Base-by-base conservation (phyloP, 2,113 vertebrate species). In the Ceratotherium simum region DNA sequence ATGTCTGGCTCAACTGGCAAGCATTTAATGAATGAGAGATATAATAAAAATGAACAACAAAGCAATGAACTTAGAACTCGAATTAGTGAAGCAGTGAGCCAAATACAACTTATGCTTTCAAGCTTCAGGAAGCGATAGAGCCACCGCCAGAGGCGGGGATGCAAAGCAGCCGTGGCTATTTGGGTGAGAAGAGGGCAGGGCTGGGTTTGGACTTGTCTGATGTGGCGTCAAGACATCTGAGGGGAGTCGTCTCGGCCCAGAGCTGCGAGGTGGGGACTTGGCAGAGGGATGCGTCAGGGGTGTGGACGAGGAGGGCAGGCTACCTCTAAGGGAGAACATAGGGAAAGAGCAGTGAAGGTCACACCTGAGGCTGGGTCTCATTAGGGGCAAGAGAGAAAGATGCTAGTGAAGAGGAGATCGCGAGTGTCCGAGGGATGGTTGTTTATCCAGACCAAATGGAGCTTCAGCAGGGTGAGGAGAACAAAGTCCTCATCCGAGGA, bases 321-420 rank as follows among this genome's bases (percentile, higher is more conserved):
- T n/a, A 46, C 31, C 1, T 3, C 23, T 65, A 51, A 6, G 42
- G 8, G 18, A 42, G 89, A 72, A 42, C 0, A 4, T 9, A 2
- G 1, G 10, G 33, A 33, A 31, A 0, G 17, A 46, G 1, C 29
- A 36, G 31, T 20, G 46, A 42, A 46, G 27, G 56, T 36, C 31
- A 62, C 12, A n/a, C 4, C 46, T 8, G 6, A 72, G 54, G 14
- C 29, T 51, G 27, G 27, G 5, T 27, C 13, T 1, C 13, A 7
- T 6, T 17, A 21, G 29, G 33, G 64, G 18, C 6, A 0, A 2
- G 48, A 29, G 67, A 73, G 33, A 70, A 31, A 25, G 33, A 64
- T 12, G 13, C 39, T 33, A 18, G 62, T 18, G 20, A 65, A 48
- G 5, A 18, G 9, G 18, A 81, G 65, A 39, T 13, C 33, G 11